A percentile compares a stretch with the other conserved stretches of the same genome.
Conservation (phyloP, 2,113 vertebrate genomes). For the Pterocles gutturalis region DNA sequence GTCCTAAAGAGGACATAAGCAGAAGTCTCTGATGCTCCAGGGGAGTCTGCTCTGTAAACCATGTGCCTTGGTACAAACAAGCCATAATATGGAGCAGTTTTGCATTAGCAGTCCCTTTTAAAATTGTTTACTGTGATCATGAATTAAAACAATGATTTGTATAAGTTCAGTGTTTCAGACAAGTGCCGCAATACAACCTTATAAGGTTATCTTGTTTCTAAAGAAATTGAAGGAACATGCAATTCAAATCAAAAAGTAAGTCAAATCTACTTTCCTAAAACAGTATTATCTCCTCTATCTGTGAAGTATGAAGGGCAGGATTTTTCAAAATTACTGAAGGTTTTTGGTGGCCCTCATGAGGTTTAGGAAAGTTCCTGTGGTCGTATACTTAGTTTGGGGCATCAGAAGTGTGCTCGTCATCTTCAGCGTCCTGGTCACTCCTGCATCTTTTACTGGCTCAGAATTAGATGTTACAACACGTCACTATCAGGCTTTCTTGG, state of each 20-base stretch:
- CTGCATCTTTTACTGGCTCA: neutral
- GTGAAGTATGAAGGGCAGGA: neutral
- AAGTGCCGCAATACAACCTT: neutral
- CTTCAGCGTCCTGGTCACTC: neutral
- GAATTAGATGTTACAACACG: neutral
- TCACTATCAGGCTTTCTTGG: neutral
- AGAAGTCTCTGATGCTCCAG: neutral
- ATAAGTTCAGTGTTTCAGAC: neutral
- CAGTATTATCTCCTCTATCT: neutral
- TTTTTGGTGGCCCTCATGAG: neutral
- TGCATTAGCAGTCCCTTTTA: neutral
- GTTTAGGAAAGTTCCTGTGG: neutral
- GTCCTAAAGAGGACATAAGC: conserved; percentile 6
- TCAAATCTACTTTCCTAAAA: neutral
- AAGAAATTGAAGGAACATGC: neutral
- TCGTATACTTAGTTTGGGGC: neutral
- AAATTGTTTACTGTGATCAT: neutral
- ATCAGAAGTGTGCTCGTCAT: neutral
- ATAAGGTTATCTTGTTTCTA: neutral
- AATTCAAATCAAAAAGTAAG: neutral
- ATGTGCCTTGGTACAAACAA: neutral
- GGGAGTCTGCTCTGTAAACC: neutral
- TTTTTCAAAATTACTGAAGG: neutral
- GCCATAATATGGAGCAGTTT: neutral
- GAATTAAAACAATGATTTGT: neutral